Evolutionary conservation across 1,140 invertebrate genomes (phyloP).

Genomic region (Halictus rubicundus): DNA sequence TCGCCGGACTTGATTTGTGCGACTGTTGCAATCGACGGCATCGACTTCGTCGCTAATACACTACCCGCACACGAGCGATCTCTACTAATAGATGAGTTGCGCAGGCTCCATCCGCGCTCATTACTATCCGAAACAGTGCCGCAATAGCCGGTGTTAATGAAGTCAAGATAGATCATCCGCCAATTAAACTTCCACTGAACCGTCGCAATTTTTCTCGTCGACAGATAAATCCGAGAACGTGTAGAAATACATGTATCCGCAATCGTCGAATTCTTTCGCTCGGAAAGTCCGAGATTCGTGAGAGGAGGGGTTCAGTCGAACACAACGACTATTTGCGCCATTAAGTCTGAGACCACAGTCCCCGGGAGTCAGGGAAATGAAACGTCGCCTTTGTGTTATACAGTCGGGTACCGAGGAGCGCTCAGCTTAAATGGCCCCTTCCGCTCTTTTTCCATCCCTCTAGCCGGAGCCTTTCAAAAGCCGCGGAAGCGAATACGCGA

Average conservation of each 20-base stretch:
- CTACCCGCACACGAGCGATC: conserved; percentile 34
- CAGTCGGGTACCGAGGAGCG: conserved; percentile 48
- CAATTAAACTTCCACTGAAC: too few relatives aligned
- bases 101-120: conserved; percentile 5
- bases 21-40: conserved; percentile 35
- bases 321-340: conserved; percentile 63
- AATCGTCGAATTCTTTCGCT: conserved; percentile 38
- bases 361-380: conserved; percentile 17
- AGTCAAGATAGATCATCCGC: too few relatives aligned
- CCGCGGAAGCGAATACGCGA: conserved; percentile 38
- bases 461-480: conserved; percentile 47
- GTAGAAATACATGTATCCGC: too few relatives aligned
- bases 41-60: conserved; percentile 41
- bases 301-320: background rate
- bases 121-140: conserved; percentile 38
- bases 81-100: conserved; percentile 39
- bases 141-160: background rate
- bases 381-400: conserved; percentile 59
- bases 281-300: conserved; percentile 23
- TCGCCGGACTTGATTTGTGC: conserved; percentile 55
- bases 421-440: conserved; percentile 64
- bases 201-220: too few relatives aligned
- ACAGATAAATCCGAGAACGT: too few relatives aligned
- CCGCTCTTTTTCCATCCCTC: conserved; percentile 48
- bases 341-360: conserved; percentile 54